Percentiles rank a stretch among this genome's conserved stretches.
phyloP scores from a whole-genome alignment of 2,797 vertebrate genomes.

The Rhincodon typus region DNA sequence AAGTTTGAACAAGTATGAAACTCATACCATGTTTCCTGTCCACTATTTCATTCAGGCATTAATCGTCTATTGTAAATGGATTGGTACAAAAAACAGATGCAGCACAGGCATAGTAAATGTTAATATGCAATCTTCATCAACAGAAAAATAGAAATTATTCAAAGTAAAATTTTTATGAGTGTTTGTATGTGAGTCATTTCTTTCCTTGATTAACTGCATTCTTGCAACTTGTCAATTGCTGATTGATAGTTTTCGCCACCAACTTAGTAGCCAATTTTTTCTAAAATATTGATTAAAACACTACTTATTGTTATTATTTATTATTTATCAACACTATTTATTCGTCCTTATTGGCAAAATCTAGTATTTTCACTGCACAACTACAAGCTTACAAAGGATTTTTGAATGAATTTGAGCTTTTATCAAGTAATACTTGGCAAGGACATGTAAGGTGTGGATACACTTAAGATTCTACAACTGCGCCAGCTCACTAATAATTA shows the following conservation, averaged over 20 bases:
- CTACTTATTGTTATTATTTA: too few relatives aligned
- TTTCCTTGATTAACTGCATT: not conserved
- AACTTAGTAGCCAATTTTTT: not conserved
- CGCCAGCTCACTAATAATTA: not conserved
- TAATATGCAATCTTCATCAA: not conserved
- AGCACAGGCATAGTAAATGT: not conserved
- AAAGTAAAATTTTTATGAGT: not conserved
- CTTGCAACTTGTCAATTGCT: not conserved
- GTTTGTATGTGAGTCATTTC: not conserved
- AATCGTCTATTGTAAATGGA: not conserved
- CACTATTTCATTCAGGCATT: not conserved
- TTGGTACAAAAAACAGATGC: not conserved
- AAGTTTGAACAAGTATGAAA: not conserved
- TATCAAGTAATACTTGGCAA: conserved; percentile 1
- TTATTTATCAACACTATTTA: too few relatives aligned
- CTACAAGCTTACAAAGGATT: not conserved
- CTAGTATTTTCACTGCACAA: not conserved
- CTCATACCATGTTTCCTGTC: not conserved
- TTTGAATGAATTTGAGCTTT: not conserved
- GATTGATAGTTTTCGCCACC: not conserved
- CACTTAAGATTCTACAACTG: not conserved
- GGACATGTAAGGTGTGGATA: not conserved
- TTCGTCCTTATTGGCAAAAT: not conserved
- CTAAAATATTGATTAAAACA: not conserved
- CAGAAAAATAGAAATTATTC: not conserved